Evolutionary conservation across 2,888 invertebrate species (phyloP).

Genomic region (Julus scandinavius): DNA sequence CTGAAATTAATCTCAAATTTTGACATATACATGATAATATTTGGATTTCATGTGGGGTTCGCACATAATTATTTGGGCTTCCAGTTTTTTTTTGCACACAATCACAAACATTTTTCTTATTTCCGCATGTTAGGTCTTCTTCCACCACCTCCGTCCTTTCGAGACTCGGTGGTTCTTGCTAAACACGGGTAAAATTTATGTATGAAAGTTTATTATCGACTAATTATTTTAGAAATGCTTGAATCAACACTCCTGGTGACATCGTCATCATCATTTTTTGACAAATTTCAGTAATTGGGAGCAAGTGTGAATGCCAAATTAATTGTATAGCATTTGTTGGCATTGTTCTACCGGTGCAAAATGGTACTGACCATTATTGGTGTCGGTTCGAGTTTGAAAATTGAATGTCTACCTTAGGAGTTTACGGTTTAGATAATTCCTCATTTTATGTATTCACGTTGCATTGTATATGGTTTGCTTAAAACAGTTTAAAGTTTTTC

Average conservation of each 20-base stretch:
- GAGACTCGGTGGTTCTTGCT: no score
- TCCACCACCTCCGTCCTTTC: not conserved
- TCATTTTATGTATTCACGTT: conserved; percentile 10
- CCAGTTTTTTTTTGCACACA: not conserved
- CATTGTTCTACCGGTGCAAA: conserved; percentile 20
- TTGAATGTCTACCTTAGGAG: conserved; percentile 15
- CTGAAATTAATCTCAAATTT: no score
- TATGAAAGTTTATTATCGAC: not conserved
- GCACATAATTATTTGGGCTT: conserved; percentile 16
- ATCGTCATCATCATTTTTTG: not conserved
- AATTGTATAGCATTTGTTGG: not conserved
- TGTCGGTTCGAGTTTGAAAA: not conserved
- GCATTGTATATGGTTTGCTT: conserved; percentile 33
- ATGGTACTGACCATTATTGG: not conserved
- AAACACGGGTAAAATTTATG: no score
- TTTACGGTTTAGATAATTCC: conserved; percentile 33
- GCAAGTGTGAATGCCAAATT: not conserved
- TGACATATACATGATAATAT: not conserved
- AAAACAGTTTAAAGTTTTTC: not conserved
- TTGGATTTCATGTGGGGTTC: not conserved
- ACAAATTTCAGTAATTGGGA: not conserved
- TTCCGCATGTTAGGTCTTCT: not conserved
- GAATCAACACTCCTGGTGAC: not conserved
- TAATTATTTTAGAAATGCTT: not conserved
- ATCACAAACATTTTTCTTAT: not conserved